phyloP scores from a whole-genome alignment of 2,888 invertebrate genomes.

The Leuctra nigra region DNA sequence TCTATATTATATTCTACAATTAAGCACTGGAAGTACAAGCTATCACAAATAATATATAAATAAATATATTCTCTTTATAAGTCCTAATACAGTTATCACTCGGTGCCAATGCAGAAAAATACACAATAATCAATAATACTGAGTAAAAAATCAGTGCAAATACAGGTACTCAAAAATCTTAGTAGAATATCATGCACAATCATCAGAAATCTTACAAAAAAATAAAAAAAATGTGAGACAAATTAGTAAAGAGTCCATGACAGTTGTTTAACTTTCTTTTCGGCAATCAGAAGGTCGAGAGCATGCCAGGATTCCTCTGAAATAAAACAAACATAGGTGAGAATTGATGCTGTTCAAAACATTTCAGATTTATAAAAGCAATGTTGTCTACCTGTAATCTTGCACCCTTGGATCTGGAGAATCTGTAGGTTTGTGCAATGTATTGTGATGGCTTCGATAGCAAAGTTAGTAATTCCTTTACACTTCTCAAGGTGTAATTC shows the following conservation, averaged over 20 bases:
- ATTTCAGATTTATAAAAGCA: not conserved
- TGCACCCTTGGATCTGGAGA: conserved; percentile 30
- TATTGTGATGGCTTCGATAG: conserved; percentile 35
- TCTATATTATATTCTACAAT: too few species aligned
- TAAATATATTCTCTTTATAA: too few species aligned
- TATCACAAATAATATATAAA: too few species aligned
- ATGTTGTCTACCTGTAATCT: conserved; percentile 20
- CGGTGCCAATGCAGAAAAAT: too few species aligned
- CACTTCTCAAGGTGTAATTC: conserved; percentile 38
- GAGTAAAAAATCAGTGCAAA: too few species aligned
- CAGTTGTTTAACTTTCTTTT: conserved; percentile 34
- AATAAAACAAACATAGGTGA: conserved; percentile 19
- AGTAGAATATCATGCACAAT: too few species aligned
- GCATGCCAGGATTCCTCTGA: conserved; percentile 23
- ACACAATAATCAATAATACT: too few species aligned
- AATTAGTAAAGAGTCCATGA: conserved; percentile 35
- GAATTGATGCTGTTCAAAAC: conserved; percentile 18
- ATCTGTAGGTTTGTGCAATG: conserved; percentile 37
- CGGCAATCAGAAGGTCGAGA: conserved; percentile 26
- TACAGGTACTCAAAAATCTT: too few species aligned
- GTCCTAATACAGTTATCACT: too few species aligned
- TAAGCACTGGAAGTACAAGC: too few species aligned
- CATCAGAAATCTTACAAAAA: too few species aligned
- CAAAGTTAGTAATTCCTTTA: conserved; percentile 33
- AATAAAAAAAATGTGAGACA: too few species aligned